phyloP scores from a whole-genome alignment of 2,113 vertebrate species.

The Seriola aureovittata region DNA sequence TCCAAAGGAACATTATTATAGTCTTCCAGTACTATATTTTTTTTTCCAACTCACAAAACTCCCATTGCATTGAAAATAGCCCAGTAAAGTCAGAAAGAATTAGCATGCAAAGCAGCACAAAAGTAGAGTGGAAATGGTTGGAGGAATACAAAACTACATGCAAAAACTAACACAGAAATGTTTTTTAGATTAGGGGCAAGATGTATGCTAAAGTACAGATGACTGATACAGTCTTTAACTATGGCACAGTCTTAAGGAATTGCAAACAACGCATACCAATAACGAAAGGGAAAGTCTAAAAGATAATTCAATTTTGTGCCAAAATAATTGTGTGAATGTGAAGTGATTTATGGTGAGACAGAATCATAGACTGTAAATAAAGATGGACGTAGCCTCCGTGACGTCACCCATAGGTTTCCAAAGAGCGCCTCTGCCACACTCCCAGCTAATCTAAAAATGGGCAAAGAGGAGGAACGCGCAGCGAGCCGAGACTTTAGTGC shows the following conservation, averaged over 20 bases:
- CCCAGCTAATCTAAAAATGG: too few species aligned
- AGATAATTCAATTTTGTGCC: neutral
- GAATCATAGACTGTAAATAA: neutral
- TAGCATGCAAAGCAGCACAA: constrained; percentile 39
- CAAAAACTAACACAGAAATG: neutral
- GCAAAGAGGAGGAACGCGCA: too few species aligned
- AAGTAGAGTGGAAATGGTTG: neutral
- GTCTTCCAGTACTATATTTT: constrained; percentile 53
- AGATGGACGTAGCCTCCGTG: too few species aligned
- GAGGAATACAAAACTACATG: neutral
- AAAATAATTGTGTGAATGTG: neutral
- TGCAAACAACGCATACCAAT: neutral
- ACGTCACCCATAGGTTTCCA: too few species aligned
- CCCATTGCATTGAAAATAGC: neutral
- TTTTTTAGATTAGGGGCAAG: neutral
- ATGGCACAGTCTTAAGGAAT: neutral
- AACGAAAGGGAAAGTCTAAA: neutral
- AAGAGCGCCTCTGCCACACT: too few species aligned
- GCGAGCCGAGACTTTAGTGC: too few species aligned
- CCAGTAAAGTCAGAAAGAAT: neutral
- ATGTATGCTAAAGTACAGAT: neutral
- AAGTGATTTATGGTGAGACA: neutral
- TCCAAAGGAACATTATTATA: neutral
- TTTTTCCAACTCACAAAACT: constrained; percentile 20
- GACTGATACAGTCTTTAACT: neutral